Evolutionary conservation across 2,888 invertebrate genomes (phyloP), one percentile per base, ranked within the genome.

Genomic region (Scaptodrosophila latifasciaeformis): DNA sequence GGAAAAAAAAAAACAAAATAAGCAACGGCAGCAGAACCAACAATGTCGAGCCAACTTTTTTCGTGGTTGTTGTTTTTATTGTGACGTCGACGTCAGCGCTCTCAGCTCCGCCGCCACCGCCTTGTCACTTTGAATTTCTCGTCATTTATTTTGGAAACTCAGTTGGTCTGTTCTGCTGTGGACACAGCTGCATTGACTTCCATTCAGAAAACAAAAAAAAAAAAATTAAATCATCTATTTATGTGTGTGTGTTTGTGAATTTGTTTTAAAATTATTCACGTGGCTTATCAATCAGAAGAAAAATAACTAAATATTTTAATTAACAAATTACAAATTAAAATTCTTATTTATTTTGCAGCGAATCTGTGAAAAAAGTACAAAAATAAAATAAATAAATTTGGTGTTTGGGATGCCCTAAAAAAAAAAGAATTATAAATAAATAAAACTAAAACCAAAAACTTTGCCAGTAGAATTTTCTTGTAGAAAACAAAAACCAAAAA

Each of bases 321-420:
- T 12, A 40, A 21, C 13, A 19, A 13, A 19, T 30, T 45, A 43
- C 27, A 31, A n/a, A n/a, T n/a, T n/a, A 34, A 47, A 34, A 43
- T 50, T 53, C 43, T 60, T 55, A 55, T 72, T 59, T 67, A 59
- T 76, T 67, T 77, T 71, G 47, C 80, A 81, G 72, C 80, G 65
- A 61, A 65, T 63, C 62, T 56, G 59, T 46, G 47, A 27, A 35
- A 50, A 51, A 43, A 50, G 40, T 44, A 54, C 29, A 48, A 37
- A 39, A 44, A 37, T 45, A 59, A 65, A 65, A 27, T n/a, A 60
- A 62, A 49, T 54, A 62, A 65, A 62, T 61, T 47, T 58, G 81
- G 67, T 65, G 67, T 59, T 54, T n/a, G n/a, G 71, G 63, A 58
- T 43, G 6, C 54, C 54, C 9, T n/a, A n/a, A n/a, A n/a, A n/a